Percentiles rank a stretch among this genome's conserved stretches.
Evolutionary conservation across 2,113 vertebrate genomes (phyloP).

Genomic region (Cyanocitta stelleri): DNA sequence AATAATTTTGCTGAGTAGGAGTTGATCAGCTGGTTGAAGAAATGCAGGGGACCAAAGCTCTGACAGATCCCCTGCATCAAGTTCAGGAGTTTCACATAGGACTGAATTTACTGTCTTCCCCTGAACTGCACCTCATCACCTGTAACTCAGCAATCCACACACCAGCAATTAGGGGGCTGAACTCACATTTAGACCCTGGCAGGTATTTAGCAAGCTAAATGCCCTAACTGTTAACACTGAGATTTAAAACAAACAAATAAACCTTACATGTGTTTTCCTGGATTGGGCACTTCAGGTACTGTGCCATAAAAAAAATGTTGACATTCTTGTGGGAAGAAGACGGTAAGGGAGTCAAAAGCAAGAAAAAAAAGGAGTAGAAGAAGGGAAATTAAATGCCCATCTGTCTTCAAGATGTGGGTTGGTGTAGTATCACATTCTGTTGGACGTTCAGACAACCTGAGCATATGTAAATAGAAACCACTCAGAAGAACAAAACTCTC

Average conservation of each 20-base stretch:
- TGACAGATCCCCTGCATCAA: not conserved
- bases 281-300: not conserved
- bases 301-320: not conserved
- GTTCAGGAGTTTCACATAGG: not conserved
- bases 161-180: not conserved
- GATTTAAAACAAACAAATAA: not conserved
- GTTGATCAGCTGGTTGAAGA: not conserved
- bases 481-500: not conserved
- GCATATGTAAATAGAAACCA: not conserved
- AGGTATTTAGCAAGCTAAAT: not conserved
- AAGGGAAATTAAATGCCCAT: not conserved
- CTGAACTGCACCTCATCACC: not conserved
- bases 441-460: not conserved
- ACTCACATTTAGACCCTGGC: not conserved
- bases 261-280: not conserved
- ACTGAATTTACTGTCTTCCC: not conserved
- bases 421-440: not conserved
- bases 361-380: not conserved
- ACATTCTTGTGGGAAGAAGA: not conserved
- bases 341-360: not conserved
- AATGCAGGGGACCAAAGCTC: not conserved
- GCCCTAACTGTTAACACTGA: not conserved
- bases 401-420: not conserved
- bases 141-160: not conserved
- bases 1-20: not conserved